Evolutionary conservation across 2,113 vertebrate species (phyloP).

Genomic region (Mormyrus lacerda): DNA sequence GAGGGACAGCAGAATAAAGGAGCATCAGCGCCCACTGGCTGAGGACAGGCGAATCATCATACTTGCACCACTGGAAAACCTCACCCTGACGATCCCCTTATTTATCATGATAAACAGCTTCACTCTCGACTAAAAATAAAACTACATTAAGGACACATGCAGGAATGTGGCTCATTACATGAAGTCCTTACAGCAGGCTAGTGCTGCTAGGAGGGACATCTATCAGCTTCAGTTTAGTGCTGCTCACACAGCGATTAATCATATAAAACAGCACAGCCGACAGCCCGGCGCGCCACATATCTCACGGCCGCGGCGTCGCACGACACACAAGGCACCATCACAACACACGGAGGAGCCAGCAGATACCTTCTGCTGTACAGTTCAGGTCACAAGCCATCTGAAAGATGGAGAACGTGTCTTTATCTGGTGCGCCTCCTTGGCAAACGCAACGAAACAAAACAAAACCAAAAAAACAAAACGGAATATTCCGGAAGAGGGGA

Average conservation of each 20-base stretch:
- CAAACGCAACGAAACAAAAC: conserved; percentile 70
- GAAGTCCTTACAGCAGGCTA: neutral
- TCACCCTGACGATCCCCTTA: neutral
- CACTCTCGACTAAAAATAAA: conserved; percentile 35
- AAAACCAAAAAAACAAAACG: conserved; percentile 50
- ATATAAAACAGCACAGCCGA: neutral
- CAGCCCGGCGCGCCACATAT: neutral
- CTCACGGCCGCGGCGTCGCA: neutral
- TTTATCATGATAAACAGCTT: conserved; percentile 15
- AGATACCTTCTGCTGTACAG: conserved; percentile 99
- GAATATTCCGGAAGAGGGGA: conserved; percentile 59
- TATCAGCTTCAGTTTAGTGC: neutral
- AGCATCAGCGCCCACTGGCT: conserved; percentile 21
- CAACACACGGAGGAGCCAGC: conserved; percentile 75
- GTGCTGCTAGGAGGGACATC: neutral
- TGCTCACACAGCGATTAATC: neutral
- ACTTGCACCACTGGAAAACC: neutral
- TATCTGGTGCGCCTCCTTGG: conserved; percentile 85
- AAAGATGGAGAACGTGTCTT: conserved; percentile 96
- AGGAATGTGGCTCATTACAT: neutral
- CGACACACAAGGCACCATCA: conserved; percentile 69
- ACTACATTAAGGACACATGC: conserved; percentile 9
- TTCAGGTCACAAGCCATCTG: conserved; percentile 97
- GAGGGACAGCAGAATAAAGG: conserved; percentile 49
- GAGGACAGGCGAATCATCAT: neutral